A percentile compares a stretch with the other conserved stretches of the same genome.
Conservation (phyloP, 2,797 vertebrate genomes). For the Brachyalestes nurse region DNA sequence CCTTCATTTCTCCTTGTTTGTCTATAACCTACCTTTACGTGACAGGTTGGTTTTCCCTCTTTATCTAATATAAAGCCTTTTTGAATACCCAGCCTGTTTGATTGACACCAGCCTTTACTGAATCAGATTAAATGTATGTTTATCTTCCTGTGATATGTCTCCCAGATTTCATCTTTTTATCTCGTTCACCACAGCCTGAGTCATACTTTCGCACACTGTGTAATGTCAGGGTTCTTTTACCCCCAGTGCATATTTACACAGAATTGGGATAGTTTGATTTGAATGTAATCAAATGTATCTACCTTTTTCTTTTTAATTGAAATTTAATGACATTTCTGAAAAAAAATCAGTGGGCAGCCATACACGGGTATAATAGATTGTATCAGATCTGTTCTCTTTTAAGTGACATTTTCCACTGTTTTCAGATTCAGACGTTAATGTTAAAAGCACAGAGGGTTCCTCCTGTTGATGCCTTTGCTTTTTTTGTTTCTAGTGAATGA, state of each 20-base stretch:
- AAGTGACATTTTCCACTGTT: background rate
- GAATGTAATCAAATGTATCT: conserved; percentile 53
- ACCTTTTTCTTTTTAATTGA: conserved; percentile 59
- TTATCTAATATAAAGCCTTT: background rate
- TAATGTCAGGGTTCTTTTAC: no score
- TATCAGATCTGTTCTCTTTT: conserved; percentile 5
- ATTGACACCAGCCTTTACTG: conserved; percentile 74
- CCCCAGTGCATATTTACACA: no score
- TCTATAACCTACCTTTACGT: background rate
- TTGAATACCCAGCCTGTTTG: conserved; percentile 53
- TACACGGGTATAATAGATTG: background rate
- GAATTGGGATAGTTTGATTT: conserved; percentile 47
- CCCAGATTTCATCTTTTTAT: conserved; percentile 79
- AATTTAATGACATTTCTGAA: conserved; percentile 69
- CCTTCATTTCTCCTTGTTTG: background rate
- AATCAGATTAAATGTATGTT: conserved; percentile 66
- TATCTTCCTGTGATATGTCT: conserved; percentile 60
- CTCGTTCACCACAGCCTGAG: conserved; percentile 56
- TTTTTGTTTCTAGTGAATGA: no score
- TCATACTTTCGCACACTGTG: no score
- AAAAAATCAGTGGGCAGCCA: no score
- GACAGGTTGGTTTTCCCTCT: conserved; percentile 2
- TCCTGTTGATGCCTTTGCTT: no score
- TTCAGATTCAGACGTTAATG: background rate
- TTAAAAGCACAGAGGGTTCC: background rate